These are phyloP conservation scores for Ancistrus triradiatus DNA, from an alignment of 2,113 vertebrate species.

Conservation along the genomic window DNA sequence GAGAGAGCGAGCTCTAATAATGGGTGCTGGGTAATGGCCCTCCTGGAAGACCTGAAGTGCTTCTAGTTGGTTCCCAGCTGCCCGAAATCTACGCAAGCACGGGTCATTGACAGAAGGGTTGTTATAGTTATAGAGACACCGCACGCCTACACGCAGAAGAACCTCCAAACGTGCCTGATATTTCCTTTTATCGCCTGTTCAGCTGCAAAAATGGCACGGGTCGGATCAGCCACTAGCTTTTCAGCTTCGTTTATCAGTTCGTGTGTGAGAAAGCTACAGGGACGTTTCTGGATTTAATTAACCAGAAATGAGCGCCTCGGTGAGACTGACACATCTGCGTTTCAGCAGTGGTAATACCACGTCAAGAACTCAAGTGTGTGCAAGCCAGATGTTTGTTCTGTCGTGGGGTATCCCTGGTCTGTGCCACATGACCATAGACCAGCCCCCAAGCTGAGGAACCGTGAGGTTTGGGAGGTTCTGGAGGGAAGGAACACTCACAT, in stretches of 20 bases:
- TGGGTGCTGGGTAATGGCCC: slow-evolving; percentile 92
- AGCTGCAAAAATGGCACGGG: slow-evolving; percentile 87
- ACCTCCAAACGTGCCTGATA: slow-evolving; percentile 13
- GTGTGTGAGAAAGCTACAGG: slow-evolving; percentile 84
- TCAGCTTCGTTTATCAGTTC: no score
- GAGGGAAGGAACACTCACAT: no score
- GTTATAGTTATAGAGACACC: slow-evolving; percentile 35
- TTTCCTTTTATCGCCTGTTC: slow-evolving; percentile 52
- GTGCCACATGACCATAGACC: no score
- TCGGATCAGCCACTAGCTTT: slow-evolving; percentile 96
- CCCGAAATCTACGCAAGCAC: slow-evolving; percentile 90
- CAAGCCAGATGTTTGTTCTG: no score
- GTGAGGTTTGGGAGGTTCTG: no score
- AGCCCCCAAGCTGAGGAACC: no score
- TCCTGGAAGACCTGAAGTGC: slow-evolving; percentile 90
- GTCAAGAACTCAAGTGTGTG: neutral
- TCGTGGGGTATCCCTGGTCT: no score
- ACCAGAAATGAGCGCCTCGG: slow-evolving; percentile 78
- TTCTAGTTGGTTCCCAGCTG: slow-evolving; percentile 98
- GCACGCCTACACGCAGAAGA: slow-evolving; percentile 26
- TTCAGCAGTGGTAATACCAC: slow-evolving; percentile 23
- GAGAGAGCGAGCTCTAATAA: slow-evolving; percentile 91
- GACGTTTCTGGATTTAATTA: slow-evolving; percentile 92
- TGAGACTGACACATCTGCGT: no score
- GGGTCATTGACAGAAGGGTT: slow-evolving; percentile 87